phyloP scores from a whole-genome alignment of 1,140 invertebrate genomes.

The Orius laevigatus region DNA sequence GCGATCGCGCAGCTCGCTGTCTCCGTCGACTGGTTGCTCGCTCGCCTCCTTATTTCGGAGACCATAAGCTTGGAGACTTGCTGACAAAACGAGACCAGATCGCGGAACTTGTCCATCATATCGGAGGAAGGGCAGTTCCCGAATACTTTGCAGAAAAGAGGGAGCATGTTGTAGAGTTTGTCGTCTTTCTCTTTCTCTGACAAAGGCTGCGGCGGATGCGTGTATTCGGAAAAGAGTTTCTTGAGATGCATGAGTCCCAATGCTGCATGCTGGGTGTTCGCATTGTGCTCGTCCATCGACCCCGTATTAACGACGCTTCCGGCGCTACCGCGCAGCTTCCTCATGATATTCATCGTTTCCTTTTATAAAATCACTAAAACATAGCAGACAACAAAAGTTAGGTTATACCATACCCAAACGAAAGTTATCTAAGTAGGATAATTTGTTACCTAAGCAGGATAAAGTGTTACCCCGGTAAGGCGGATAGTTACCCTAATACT shows the following conservation, averaged over 20 bases:
- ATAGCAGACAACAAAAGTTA: too few species aligned
- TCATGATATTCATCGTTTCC: constrained; percentile 64
- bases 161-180: constrained; percentile 94
- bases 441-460: too few species aligned
- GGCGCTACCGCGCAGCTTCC: constrained; percentile 53
- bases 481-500: too few species aligned
- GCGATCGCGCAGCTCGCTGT: constrained; percentile 90
- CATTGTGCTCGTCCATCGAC: constrained; percentile 31
- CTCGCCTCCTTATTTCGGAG: constrained; percentile 77
- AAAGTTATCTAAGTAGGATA: too few species aligned
- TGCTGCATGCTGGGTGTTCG: constrained; percentile 57
- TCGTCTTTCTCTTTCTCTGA: constrained; percentile 74
- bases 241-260: constrained; percentile 89
- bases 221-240: constrained; percentile 88
- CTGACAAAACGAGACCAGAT: constrained; percentile 81
- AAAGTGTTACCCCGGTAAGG: too few species aligned
- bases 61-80: constrained; percentile 92
- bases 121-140: constrained; percentile 73
- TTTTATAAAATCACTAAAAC: too few species aligned
- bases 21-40: constrained; percentile 90
- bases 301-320: constrained; percentile 28
- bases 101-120: constrained; percentile 91
- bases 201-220: constrained; percentile 64
- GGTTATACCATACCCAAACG: too few species aligned
- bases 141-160: constrained; percentile 95